Evolutionary conservation across 2,797 vertebrate genomes (phyloP), one percentile per base, ranked within the genome.

Genomic region (Rhinella marina): DNA sequence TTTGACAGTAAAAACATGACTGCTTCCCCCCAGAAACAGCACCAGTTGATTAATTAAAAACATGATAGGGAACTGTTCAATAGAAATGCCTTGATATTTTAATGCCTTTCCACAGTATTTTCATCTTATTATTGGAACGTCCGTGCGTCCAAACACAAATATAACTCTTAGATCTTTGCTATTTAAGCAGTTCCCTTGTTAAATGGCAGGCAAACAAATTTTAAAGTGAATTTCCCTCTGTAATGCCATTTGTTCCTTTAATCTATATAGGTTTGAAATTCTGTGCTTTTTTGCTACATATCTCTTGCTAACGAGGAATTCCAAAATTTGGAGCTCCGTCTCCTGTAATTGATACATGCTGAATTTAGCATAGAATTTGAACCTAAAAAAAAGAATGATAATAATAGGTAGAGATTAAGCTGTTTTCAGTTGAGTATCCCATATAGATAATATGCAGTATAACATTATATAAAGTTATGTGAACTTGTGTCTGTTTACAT

Each of bases 401-500:
- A 17, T 72, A 41, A 17, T 19, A 41, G 6, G 68, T 29, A 29
- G 17, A 16, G 8, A 77, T 2, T 50, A 13, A 23, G 23, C 2
- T 13, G 4, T 50, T 54, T 52, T 54, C 14, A 6, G 62, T 66
- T 64, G 25, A 78, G 59, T 85, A 17, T 66, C 23, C 10, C 27
- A 4, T 52, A 29, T 66, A 19, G 25, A 64, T 17, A 23, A 8
- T 85, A 62, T 17, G 41, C 41, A 41, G 41, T 7, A 10, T 59
- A 25, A 25, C 27, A 75, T 19, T 61, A 14, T 9, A 25, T 16
- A 70, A 61, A 70, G 32, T 21, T 14, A 32, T 41, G 17, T 66
- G 84, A 68, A 68, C 85, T 79, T 21, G 62, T 80, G 76, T 68
- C 52, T 86, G n/a, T 23, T 56, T 57, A 21, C 50, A 81, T 25